Percentiles rank a stretch among this genome's conserved stretches.
phyloP scores from a whole-genome alignment of 1,140 invertebrate genomes.

The Drosophila punjabiensis region DNA sequence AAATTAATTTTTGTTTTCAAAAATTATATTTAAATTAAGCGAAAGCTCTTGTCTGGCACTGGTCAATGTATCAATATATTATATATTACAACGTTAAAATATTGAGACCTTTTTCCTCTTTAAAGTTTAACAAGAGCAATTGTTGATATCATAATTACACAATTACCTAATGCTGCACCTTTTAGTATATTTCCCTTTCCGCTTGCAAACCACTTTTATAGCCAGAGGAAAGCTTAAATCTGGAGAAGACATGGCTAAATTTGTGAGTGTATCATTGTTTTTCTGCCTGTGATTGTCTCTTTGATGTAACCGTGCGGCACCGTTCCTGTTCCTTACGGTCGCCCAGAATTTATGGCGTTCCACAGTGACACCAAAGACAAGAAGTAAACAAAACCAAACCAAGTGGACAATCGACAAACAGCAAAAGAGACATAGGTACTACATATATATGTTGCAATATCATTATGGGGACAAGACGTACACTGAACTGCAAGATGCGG shows the following conservation, averaged over 20 bases:
- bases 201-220: neutral
- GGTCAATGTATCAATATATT: no score
- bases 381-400: constrained; percentile 17
- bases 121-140: neutral
- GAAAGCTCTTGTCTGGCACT: no score
- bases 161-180: neutral
- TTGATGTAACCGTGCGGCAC: constrained; percentile 58
- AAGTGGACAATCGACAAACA: constrained; percentile 41
- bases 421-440: constrained; percentile 32
- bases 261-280: constrained; percentile 50
- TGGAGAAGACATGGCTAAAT: neutral
- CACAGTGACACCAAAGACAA: constrained; percentile 53
- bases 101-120: no score
- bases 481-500: neutral
- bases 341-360: constrained; percentile 64
- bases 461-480: constrained; percentile 8
- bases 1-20: no score
- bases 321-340: constrained; percentile 10
- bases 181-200: neutral
- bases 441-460: constrained; percentile 30
- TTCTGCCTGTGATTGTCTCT: constrained; percentile 60
- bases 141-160: neutral
- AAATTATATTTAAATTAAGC: no score
- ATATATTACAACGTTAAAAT: no score
- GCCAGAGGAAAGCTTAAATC: neutral